Conservation (phyloP, 2,888 invertebrate genomes). For the Lepidocyrtinus sp. region DNA sequence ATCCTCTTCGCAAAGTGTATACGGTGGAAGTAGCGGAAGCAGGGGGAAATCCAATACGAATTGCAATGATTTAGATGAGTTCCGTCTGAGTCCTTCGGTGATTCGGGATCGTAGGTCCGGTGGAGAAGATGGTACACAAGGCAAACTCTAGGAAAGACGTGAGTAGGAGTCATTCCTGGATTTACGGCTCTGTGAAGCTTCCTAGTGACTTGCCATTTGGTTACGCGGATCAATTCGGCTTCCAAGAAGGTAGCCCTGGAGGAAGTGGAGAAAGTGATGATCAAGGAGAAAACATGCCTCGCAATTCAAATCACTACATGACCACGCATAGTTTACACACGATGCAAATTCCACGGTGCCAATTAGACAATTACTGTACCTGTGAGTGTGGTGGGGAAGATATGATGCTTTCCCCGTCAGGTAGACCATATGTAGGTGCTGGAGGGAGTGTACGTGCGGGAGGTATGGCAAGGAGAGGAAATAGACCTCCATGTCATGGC, state of each 20-base stretch:
- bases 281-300: conserved; percentile 9
- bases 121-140: conserved; percentile 69
- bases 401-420: conserved; percentile 18
- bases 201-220: conserved; percentile 67
- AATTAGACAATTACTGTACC: conserved; percentile 62
- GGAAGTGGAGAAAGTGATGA: conserved; percentile 33
- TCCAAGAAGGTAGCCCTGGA: conserved; percentile 10
- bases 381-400: conserved; percentile 62
- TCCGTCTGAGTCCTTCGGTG: conserved; percentile 62
- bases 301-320: conserved; percentile 35
- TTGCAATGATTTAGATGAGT: conserved; percentile 64
- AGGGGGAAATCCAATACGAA: neutral
- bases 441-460: conserved; percentile 37
- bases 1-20: neutral
- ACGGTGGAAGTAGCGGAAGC: neutral
- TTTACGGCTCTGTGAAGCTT: conserved; percentile 67
- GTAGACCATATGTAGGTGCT: neutral
- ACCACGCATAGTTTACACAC: conserved; percentile 46
- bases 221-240: conserved; percentile 57
- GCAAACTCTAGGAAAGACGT: conserved; percentile 64
- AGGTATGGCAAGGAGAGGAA: neutral
- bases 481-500: conserved; percentile 32
- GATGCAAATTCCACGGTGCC: conserved; percentile 62
- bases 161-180: conserved; percentile 68
- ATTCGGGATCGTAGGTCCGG: conserved; percentile 60